Evolutionary conservation across 2,113 vertebrate genomes (phyloP), one percentile per base, ranked within the genome.

Genomic region (Dromas ardeola): DNA sequence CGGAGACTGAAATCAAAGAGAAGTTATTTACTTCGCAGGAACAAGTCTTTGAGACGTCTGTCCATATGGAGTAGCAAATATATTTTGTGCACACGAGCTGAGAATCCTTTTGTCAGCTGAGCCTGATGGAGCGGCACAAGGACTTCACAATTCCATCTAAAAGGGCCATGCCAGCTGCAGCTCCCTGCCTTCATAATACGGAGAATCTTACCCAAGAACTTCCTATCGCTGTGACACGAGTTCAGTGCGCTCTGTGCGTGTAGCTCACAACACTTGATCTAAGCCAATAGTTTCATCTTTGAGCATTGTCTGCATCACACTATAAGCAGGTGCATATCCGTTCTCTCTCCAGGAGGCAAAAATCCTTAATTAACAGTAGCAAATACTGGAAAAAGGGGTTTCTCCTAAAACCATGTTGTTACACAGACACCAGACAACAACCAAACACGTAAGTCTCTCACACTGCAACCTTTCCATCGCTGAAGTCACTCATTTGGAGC

Each of bases 221-320:
- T 43, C 5, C 2, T 5, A 6, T 4, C 8, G 3, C n/a, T 34
- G 8, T 6, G 14, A 25, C 27, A 14, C 0, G 6, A 9, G 32
- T 22, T 45, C 56, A 6, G 59, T 1, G 32, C 23, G 55, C 53
- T 30, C 36, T 15, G 2, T 1, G 23, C 13, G 19, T 9, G 1
- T 4, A 10, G 4, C 66, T 36, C 50, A 5, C 6, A 53, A 42
- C 14, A 10, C 38, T 5, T 5, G 9, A 34, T 13, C 21, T 26
- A 36, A n/a, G 45, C 5, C n/a, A n/a, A 5, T 3, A 29, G 65
- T 12, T 63, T 27, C 66, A 36, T 11, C 73, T 73, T 18, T 13
- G 47, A 61, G 47, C 62, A n/a, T 1, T 40, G 20, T 8, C 55
- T 62, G 49, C 13, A 43, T 29, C 69, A 17, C 50, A 17, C 49